Base-by-base conservation (phyloP, 2,888 invertebrate species). In the Stomorhina lunata region DNA sequence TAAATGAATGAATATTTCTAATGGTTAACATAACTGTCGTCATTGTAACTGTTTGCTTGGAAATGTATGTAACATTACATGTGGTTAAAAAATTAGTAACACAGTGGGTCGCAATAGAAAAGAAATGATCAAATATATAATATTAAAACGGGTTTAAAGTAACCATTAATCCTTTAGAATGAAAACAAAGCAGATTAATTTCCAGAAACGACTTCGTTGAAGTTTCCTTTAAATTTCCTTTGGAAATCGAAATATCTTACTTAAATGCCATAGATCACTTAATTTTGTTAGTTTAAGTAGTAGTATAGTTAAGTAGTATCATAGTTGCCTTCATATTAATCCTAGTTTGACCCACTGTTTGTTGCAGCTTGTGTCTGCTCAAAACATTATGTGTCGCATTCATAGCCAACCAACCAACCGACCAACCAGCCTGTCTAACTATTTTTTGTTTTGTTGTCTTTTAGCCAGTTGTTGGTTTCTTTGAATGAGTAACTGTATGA, bases 11-110 rank as follows among this genome's bases (percentile, higher is more conserved):
- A 77, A 69, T 63, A 43, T 61, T 71, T 82, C 75, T 63, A 79
- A 82, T 82, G 71, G 29, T 79, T 76, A 75, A 80, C 71, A 75
- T 76, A 76, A 80, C 79, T 82, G 79, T 79, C 80, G 75, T 80
- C 75, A 80, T 66, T 82, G 71, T 66, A 80, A 75, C 80, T 77
- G 77, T 77, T 63, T 61, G 50, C 66, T 75, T 43, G 32, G 22
- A 43, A 29, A 29, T 65, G 57, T 61, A 63, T 34, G 59, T 59
- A 53, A 32, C 50, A 34, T 61, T 25, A 53, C 34, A 43, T 79
- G 68, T 63, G 68, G 50, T 43, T 61, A 17, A 71, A 53, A 50
- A 15, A 25, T 34, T 4, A 37, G 20, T 48, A n/a, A 2, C 12
- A 63, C 63, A 27, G 71, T 63, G 57, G 71, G 27, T 0, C 29